Evolutionary conservation across 2,113 vertebrate genomes (phyloP), one percentile per base, ranked within the genome.

Genomic region (Corvus cornix): DNA sequence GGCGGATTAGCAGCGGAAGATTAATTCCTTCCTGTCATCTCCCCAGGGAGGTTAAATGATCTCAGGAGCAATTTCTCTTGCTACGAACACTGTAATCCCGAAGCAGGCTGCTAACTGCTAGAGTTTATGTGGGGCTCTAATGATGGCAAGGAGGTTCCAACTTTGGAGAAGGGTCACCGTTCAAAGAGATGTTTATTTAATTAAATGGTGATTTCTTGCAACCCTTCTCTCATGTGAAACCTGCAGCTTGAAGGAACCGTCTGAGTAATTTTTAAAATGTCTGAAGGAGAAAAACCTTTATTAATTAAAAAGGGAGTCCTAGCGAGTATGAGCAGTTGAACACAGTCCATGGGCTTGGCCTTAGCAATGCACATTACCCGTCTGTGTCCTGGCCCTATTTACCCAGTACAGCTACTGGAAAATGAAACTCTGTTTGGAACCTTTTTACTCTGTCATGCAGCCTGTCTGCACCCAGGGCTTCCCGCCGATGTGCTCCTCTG

Each of bases 1-100:
- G 97, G 94, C 35, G 95, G 98, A 98, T 98, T 98, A 98, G 97
- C 95, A 93, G 97, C 33, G 69, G 96, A 97, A 98, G 97, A 98
- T 98, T 98, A 98, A 98, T 98, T 98, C 97, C 94, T 97, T 97
- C 96, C 97, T 97, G 97, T 97, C 96, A 90, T 95, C 97, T 98
- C 97, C 97, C 95, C 41, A 33, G 96, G 97, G 97, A 95, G 96
- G 93, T 97, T 97, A 97, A 97, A 97, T 96, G 97, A 97, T 98
- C 97, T 97, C 91, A 31, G 96, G 96, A 96, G 96, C 94, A 96
- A 97, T 97, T 98, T 97, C 97, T 97, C 79, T 95, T 88, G 84
- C 95, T 97, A 93, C 84, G 96, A 97, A 94, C 95, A 89, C 95
- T 48, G 90, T 95, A 97, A 96, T 97, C 53, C 74, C 11, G 64